Percentiles rank a stretch among this genome's conserved stretches.
phyloP scores from a whole-genome alignment of 2,797 vertebrate genomes.

The Sebastes trivittatus region DNA sequence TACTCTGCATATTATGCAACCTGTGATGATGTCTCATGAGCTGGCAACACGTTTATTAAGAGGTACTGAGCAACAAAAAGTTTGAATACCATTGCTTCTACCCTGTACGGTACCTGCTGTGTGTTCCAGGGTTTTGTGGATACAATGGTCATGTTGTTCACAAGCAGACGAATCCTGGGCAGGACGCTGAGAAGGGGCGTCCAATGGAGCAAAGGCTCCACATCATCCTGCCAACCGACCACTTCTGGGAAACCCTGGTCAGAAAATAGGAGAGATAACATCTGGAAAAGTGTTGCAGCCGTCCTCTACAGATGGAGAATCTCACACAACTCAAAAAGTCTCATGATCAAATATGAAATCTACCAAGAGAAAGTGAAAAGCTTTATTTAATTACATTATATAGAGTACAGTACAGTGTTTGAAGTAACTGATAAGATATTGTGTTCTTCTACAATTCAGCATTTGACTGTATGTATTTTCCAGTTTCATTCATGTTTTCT shows the following conservation, averaged over 20 bases:
- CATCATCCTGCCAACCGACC: constrained; percentile 68
- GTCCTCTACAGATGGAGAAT: neutral
- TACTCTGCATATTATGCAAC: neutral
- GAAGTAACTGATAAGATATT: neutral
- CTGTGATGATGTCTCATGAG: neutral
- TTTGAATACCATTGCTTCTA: neutral
- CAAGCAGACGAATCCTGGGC: constrained; percentile 56
- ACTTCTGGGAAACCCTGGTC: constrained; percentile 75
- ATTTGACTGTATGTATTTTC: neutral
- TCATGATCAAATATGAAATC: neutral
- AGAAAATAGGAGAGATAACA: neutral
- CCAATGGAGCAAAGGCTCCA: constrained; percentile 71
- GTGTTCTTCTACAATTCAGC: neutral
- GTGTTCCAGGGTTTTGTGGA: constrained; percentile 76
- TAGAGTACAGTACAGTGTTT: neutral
- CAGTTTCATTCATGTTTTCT: rapidly evolving
- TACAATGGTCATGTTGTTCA: constrained; percentile 40
- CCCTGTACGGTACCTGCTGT: constrained; percentile 77
- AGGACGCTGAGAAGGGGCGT: constrained; percentile 79
- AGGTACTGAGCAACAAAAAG: neutral
- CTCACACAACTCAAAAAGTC: neutral
- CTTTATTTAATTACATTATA: neutral
- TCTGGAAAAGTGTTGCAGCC: neutral
- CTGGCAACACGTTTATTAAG: neutral
- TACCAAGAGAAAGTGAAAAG: neutral